Evolutionary conservation across 1,140 invertebrate species (phyloP), one percentile per base, ranked within the genome.

Genomic region (Acromyrmex heyeri): DNA sequence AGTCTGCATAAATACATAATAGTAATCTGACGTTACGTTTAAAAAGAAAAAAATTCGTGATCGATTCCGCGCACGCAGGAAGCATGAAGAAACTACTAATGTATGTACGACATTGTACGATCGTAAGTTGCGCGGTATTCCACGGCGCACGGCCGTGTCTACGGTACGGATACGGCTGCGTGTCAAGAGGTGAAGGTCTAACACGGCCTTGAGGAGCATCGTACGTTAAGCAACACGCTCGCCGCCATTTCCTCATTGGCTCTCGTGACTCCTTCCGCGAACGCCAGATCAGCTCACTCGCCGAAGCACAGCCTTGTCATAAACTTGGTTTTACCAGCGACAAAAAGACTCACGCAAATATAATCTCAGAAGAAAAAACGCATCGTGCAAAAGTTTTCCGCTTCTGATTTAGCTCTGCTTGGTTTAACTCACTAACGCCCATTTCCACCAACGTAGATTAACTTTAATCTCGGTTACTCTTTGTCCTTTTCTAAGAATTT

Each of bases 101-200:
- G 88, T 88, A 87, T 90, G 85, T 88, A 86, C 77, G 86, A 70
- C 61, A 83, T 27, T 82, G 38, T 44, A 44, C 38, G 38, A 44
- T 44, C 10, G 8, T 44, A 88, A 88, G 88, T 30, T 77, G n/a
- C 70, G 59, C n/a, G 86, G 70, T 81, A 88, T 85, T 87, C 76
- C 64, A 67, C 79, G 76, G 87, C 88, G 86, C 85, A 88, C 91
- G 86, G 89, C 85, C 90, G 67, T 89, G 89, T 79, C 92, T 92
- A 87, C 90, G 90, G 81, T 92, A 87, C 90, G 90, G 85, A 91
- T 75, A 64, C 89, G 83, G 87, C 89, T 87, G 78, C 83, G 90
- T 92, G 92, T 94, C 92, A 93, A 94, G 91, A 93, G 93, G 92
- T 93, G 93, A 94, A 93, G 93, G 91, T 92, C 92, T 91, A 91